phyloP scores from a whole-genome alignment of 2,888 invertebrate species.

The Drosophila dives region DNA sequence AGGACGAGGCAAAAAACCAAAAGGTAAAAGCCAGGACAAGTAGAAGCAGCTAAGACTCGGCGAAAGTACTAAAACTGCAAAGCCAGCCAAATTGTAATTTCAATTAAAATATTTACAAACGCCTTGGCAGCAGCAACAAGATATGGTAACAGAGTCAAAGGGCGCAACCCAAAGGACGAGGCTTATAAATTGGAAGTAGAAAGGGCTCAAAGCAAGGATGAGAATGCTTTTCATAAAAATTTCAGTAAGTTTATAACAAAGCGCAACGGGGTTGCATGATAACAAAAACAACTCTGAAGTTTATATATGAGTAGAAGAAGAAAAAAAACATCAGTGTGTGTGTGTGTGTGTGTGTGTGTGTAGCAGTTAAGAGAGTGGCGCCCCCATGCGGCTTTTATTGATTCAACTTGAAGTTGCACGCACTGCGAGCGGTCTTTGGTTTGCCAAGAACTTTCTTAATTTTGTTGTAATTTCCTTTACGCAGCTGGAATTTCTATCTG shows the following conservation, averaged over 20 bases:
- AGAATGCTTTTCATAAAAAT: constrained; percentile 61
- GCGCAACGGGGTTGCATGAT: constrained; percentile 65
- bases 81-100: constrained; percentile 69
- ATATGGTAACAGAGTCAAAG: constrained; percentile 61
- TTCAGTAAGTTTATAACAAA: constrained; percentile 61
- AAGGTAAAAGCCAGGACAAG: constrained; percentile 25
- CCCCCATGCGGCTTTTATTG: constrained; percentile 76
- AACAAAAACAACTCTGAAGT: constrained; percentile 63
- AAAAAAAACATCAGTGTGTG: constrained; percentile 11
- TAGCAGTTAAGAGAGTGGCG: constrained; percentile 19
- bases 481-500: constrained; percentile 81
- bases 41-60: constrained; percentile 27
- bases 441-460: constrained; percentile 74
- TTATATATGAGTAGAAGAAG: constrained; percentile 11
- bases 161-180: constrained; percentile 30
- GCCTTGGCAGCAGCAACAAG: constrained; percentile 55
- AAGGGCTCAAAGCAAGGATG: constrained; percentile 38
- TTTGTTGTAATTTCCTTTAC: constrained; percentile 78
- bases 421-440: constrained; percentile 58
- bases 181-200: constrained; percentile 11
- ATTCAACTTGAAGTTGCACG: constrained; percentile 78
- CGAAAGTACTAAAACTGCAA: constrained; percentile 25
- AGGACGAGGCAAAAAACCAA: constrained; percentile 11
- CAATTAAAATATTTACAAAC: constrained; percentile 76
- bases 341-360: constrained; percentile 5